These are phyloP conservation scores for Ranitomeya imitator DNA, from an alignment of 2,113 vertebrate genomes.

Conservation along the genomic window DNA sequence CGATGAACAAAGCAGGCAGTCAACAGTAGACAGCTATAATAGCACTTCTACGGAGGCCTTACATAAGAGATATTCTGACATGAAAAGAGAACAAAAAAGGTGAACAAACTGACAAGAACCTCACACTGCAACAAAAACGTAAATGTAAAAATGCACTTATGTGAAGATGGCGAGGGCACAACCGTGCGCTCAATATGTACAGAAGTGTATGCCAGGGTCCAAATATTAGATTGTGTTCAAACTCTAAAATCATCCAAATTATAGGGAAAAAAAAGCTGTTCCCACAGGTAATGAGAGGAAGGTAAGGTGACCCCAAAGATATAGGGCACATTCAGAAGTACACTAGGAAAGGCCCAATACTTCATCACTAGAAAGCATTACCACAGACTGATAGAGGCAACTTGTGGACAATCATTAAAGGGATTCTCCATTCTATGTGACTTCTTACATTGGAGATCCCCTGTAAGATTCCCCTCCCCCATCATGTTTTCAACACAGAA, in stretches of 20 bases:
- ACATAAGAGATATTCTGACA: slow-evolving; percentile 38
- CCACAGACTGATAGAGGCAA: background rate
- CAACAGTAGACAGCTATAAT: slow-evolving; percentile 39
- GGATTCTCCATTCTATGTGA: background rate
- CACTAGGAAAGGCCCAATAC: background rate
- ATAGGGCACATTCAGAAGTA: no score
- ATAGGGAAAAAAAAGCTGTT: no score
- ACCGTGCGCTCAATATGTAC: background rate
- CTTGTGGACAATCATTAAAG: background rate
- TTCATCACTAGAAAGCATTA: background rate
- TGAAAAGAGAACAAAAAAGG: slow-evolving; percentile 41
- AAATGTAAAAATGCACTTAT: slow-evolving; percentile 14
- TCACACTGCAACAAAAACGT: slow-evolving; percentile 23
- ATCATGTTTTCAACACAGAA: background rate
- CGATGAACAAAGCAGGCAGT: slow-evolving; percentile 36
- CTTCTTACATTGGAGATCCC: no score
- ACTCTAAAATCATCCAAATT: background rate
- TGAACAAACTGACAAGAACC: slow-evolving; percentile 43
- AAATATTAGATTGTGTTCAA: background rate
- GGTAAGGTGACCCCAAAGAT: no score
- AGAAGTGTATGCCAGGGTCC: background rate
- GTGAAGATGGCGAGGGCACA: background rate
- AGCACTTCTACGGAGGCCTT: slow-evolving; percentile 28
- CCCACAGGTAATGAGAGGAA: no score
- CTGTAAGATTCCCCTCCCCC: background rate